Evolutionary conservation across 2,888 invertebrate species (phyloP).

Genomic region (Tholera decimalis): DNA sequence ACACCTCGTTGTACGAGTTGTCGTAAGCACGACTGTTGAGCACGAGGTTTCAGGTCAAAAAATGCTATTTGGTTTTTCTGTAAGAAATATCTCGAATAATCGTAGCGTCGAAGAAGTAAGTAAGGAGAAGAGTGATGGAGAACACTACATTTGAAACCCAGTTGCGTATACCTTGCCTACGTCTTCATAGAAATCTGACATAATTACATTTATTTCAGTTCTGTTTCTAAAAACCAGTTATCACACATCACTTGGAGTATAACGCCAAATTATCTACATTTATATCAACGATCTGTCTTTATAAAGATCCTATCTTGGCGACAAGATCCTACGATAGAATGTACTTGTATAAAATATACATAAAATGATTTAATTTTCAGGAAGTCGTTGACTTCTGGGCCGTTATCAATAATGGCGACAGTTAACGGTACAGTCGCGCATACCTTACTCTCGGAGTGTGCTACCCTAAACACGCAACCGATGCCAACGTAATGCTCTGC

Average conservation of each 20-base stretch:
- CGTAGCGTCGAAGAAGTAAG: no score
- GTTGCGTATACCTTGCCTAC: no score
- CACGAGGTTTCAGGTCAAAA: no score
- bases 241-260: background rate
- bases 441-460: slow-evolving; percentile 65
- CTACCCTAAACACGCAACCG: slow-evolving; percentile 46
- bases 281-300: background rate
- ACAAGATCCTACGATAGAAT: background rate
- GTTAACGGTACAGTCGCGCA: slow-evolving; percentile 84
- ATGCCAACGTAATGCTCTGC: slow-evolving; percentile 18
- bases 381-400: slow-evolving; percentile 92
- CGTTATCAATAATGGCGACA: slow-evolving; percentile 88
- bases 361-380: slow-evolving; percentile 82
- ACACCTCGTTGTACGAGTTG: no score
- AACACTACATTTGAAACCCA: no score
- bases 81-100: no score
- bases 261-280: background rate
- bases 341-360: slow-evolving; percentile 24
- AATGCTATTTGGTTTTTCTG: no score
- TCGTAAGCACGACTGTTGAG: no score
- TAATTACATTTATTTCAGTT: no score
- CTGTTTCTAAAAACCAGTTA: no score
- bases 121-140: no score
- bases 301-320: background rate
- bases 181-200: no score